Evolutionary conservation across 2,888 invertebrate genomes (phyloP).

Genomic region (Cryptocephalus primarius): DNA sequence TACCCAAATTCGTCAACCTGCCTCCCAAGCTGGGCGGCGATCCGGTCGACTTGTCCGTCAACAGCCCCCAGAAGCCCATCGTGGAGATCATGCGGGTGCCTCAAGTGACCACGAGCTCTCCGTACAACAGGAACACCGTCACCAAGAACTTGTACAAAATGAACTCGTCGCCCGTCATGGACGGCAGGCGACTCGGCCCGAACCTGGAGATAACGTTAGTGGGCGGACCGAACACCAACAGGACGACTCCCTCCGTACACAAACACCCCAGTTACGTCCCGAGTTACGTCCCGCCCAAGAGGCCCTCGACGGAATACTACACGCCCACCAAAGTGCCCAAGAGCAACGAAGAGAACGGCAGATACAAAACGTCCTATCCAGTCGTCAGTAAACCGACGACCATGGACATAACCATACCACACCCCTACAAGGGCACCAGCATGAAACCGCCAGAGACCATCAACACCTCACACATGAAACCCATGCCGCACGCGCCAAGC

Average conservation of each 20-base stretch:
- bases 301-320: conserved; percentile 46
- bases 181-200: conserved; percentile 44
- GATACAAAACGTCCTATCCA: conserved; percentile 4
- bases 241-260: neutral
- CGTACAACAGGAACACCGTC: conserved; percentile 12
- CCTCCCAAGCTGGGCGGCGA: conserved; percentile 39
- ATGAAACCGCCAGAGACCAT: neutral
- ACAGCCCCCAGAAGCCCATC: conserved; percentile 37
- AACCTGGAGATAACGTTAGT: conserved; percentile 65
- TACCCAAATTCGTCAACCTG: conserved; percentile 35
- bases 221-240: conserved; percentile 1
- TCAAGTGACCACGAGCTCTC: conserved; percentile 7
- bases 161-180: conserved; percentile 26
- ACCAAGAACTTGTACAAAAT: conserved; percentile 21
- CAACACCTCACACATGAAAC: too few species aligned
- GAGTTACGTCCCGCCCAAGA: conserved; percentile 32
- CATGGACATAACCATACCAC: conserved; percentile 7
- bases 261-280: conserved; percentile 8
- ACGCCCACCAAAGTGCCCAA: conserved; percentile 39
- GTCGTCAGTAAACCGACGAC: conserved; percentile 9
- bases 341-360: conserved; percentile 26
- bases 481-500: neutral
- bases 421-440: conserved; percentile 1
- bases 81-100: conserved; percentile 52
- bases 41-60: conserved; percentile 54